A percentile compares a stretch with the other conserved stretches of the same genome.
Conservation (phyloP, 2,888 invertebrate genomes). For the Pristionchus fissidentatus region DNA sequence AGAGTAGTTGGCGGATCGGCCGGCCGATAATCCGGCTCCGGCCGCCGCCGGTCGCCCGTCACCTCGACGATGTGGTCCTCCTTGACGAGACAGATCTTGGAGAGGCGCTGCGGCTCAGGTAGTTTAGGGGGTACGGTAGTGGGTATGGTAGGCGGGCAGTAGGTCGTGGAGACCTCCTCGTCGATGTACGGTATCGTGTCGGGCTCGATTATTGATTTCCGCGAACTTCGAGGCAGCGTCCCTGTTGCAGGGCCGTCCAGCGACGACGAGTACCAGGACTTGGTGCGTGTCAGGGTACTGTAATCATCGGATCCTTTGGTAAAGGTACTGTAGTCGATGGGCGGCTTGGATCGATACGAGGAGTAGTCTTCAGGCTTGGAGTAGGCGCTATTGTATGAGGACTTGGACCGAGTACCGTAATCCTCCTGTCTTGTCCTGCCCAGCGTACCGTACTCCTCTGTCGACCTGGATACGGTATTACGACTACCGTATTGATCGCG, state of each 20-base stretch:
- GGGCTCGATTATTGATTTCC: constrained; percentile 58
- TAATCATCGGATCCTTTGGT: constrained; percentile 50
- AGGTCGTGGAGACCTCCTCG: constrained; percentile 51
- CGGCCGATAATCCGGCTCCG: constrained; percentile 20
- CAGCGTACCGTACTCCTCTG: constrained; percentile 37
- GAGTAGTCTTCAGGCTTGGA: not conserved
- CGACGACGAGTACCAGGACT: constrained; percentile 57
- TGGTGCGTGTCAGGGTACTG: constrained; percentile 32
- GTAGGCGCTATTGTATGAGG: constrained; percentile 20
- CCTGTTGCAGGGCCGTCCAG: constrained; percentile 51
- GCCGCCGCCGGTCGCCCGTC: constrained; percentile 3
- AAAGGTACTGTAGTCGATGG: constrained; percentile 28
- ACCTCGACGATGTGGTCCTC: constrained; percentile 49
- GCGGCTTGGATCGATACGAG: not conserved
- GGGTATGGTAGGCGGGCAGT: not conserved
- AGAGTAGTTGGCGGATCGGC: not conserved
- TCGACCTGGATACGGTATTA: not conserved
- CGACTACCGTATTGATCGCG: no score
- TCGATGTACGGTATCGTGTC: constrained; percentile 54
- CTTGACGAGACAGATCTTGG: constrained; percentile 45
- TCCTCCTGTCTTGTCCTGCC: constrained; percentile 29
- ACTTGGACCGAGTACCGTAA: constrained; percentile 11
- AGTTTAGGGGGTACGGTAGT: not conserved
- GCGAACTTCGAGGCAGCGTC: constrained; percentile 60
- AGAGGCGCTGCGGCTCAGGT: not conserved